Evolutionary conservation across 2,797 vertebrate species (phyloP).

Genomic region (Saxicola maurus): DNA sequence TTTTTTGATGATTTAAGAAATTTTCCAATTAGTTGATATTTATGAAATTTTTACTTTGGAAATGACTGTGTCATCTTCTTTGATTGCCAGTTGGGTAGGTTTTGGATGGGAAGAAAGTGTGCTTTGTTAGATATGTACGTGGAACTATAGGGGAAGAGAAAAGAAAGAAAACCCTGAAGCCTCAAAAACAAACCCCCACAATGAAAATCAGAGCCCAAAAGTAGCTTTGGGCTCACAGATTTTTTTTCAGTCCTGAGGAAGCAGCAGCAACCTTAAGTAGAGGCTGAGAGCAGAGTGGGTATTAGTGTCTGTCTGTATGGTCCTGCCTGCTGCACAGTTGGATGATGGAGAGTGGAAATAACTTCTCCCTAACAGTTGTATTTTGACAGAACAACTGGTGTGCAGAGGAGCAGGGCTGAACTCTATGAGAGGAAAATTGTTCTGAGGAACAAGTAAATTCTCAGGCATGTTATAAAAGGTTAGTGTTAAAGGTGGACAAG

Average conservation of each 20-base stretch:
- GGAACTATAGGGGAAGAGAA: background rate
- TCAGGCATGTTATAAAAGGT: background rate
- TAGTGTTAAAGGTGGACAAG: background rate
- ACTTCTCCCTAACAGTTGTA: background rate
- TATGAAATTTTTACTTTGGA: background rate
- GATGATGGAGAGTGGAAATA: background rate
- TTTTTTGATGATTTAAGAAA: background rate
- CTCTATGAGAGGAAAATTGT: background rate
- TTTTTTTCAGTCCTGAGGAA: background rate
- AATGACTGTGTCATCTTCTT: background rate
- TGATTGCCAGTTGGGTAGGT: background rate
- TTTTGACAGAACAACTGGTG: background rate
- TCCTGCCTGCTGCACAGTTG: background rate
- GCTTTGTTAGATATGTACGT: background rate
- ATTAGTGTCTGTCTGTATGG: background rate
- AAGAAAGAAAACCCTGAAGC: background rate
- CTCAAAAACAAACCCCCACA: background rate
- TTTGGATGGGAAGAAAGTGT: background rate
- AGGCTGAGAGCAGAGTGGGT: background rate
- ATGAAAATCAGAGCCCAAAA: fast-evolving
- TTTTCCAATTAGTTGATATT: background rate
- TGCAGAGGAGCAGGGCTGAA: background rate
- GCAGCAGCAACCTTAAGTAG: background rate
- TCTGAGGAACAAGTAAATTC: background rate
- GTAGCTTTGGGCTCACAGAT: background rate